Conservation (phyloP, 2,113 vertebrate species). For the Plestiodon gilberti region DNA sequence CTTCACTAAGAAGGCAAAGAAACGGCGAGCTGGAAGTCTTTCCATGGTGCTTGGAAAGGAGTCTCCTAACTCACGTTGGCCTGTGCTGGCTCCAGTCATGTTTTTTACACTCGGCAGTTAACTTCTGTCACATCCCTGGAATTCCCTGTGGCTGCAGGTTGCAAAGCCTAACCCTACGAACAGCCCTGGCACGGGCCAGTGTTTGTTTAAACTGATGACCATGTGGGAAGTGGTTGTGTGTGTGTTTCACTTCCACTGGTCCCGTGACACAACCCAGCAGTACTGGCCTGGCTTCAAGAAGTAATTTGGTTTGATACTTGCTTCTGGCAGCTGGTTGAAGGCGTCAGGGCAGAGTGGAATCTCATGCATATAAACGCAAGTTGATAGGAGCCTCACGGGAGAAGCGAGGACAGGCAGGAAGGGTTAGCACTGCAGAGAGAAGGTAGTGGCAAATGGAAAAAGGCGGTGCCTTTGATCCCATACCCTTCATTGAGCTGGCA, state of each 20-base stretch:
- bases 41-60: neutral
- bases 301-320: constrained; percentile 17
- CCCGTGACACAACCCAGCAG: fast-evolving
- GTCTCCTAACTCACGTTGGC: neutral
- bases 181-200: neutral
- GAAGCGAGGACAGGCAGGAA: neutral
- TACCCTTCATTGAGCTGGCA: fast-evolving
- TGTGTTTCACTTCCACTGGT: fast-evolving
- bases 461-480: neutral
- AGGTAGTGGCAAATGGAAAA: neutral
- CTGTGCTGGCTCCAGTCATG: neutral
- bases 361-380: constrained; percentile 11
- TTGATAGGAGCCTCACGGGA: neutral
- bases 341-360: constrained; percentile 9
- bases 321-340: neutral
- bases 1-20: neutral
- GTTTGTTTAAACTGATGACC: neutral
- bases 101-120: neutral
- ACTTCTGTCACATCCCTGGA: too few species aligned
- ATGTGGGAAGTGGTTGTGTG: neutral
- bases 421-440: neutral
- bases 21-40: neutral
- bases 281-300: neutral
- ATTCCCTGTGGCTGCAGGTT: too few species aligned
- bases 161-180: neutral